phyloP scores from a whole-genome alignment of 2,888 invertebrate species.

The Scaeva pyrastri region DNA sequence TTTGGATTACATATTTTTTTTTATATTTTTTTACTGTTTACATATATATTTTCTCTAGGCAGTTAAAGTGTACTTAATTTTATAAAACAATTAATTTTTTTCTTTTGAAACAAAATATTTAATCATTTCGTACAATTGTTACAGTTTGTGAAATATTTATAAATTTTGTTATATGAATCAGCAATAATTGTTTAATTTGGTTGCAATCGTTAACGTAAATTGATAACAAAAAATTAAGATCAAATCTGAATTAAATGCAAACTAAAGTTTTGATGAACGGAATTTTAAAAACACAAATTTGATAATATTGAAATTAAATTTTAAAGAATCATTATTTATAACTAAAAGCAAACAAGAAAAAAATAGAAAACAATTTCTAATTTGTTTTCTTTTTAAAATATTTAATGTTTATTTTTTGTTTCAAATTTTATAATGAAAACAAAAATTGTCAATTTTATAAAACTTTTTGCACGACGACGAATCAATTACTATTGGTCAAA shows the following conservation, averaged over 20 bases:
- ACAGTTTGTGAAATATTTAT: slow-evolving; percentile 34
- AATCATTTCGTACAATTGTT: slow-evolving; percentile 5
- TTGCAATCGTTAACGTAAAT: not conserved
- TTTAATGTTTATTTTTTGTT: not conserved
- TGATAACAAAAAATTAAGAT: not conserved
- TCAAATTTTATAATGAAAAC: slow-evolving; percentile 24
- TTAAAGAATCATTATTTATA: slow-evolving; percentile 5
- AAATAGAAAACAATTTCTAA: not conserved
- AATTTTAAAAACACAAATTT: not conserved
- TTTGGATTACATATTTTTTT: slow-evolving; percentile 27
- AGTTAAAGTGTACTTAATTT: slow-evolving; percentile 66
- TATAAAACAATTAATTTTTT: slow-evolving; percentile 41
- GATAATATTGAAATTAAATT: not conserved
- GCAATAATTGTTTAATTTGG: slow-evolving; percentile 60
- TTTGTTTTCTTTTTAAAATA: not conserved
- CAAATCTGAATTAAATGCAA: slow-evolving; percentile 18
- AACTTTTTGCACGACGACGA: slow-evolving; percentile 49
- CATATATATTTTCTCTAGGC: slow-evolving; percentile 46
- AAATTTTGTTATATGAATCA: slow-evolving; percentile 31
- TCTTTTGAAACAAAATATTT: slow-evolving; percentile 7
- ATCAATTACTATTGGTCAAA: slow-evolving; percentile 78
- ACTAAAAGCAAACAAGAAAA: not conserved
- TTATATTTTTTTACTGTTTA: slow-evolving; percentile 21
- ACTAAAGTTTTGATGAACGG: not conserved
- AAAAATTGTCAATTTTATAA: slow-evolving; percentile 29